These are phyloP conservation scores for Argyra leucocephala DNA, from an alignment of 2,888 invertebrate species.

Conservation along the genomic window DNA sequence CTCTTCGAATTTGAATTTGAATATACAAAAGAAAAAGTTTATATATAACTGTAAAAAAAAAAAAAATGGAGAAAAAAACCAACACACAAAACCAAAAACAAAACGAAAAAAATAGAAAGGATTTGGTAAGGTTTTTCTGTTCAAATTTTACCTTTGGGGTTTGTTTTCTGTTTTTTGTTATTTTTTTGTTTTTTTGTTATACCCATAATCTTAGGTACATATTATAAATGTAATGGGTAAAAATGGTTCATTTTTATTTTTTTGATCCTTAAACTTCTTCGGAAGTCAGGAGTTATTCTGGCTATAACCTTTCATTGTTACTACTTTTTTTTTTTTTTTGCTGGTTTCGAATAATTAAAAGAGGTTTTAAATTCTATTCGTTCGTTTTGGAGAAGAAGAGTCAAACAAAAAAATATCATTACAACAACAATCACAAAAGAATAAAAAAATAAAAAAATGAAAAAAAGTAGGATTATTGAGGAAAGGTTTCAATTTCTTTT, in stretches of 20 bases:
- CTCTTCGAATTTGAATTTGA: too few species aligned
- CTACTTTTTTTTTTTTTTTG: neutral
- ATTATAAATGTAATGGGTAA: neutral
- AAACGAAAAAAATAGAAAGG: too few species aligned
- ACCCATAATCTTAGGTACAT: too few species aligned
- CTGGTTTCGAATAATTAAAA: neutral
- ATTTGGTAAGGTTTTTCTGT: neutral
- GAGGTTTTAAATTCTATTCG: too few species aligned
- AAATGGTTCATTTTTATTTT: neutral
- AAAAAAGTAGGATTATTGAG: neutral
- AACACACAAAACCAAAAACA: too few species aligned
- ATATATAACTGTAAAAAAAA: too few species aligned
- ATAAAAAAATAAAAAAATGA: neutral
- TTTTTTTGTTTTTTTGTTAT: neutral
- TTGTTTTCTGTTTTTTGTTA: neutral
- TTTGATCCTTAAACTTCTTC: neutral
- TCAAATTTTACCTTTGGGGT: conserved; percentile 6
- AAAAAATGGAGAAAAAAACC: too few species aligned
- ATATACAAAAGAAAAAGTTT: too few species aligned
- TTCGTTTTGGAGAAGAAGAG: too few species aligned
- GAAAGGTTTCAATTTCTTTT: neutral
- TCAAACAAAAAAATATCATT: neutral
- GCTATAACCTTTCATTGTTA: neutral
- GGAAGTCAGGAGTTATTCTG: neutral
- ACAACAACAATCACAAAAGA: neutral